phyloP scores from a whole-genome alignment of 2,888 invertebrate species.

The Andrena marginata region DNA sequence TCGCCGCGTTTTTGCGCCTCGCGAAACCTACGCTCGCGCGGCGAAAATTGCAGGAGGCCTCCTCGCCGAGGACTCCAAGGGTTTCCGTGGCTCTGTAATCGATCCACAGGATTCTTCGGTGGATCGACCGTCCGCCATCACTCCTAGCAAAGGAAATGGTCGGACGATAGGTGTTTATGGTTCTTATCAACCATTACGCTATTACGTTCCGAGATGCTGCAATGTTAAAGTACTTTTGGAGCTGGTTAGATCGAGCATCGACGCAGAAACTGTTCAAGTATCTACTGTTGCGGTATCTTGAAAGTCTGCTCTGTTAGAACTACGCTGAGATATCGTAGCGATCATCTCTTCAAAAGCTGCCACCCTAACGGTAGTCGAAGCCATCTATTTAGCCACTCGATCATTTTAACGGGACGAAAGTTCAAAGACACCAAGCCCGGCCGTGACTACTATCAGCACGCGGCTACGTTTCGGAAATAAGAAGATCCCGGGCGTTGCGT shows the following conservation, averaged over 20 bases:
- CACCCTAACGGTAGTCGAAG: conserved; percentile 1
- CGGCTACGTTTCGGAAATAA: conserved; percentile 4
- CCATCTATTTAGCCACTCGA: background rate
- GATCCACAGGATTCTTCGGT: conserved; percentile 1
- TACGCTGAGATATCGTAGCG: too few species aligned
- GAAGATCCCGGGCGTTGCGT: conserved; percentile 24
- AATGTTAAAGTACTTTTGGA: too few species aligned
- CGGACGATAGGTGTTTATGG: conserved; percentile 22
- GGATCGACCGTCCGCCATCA: background rate
- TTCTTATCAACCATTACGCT: background rate
- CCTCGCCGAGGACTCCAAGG: background rate
- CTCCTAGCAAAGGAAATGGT: conserved; percentile 30
- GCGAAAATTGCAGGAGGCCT: conserved; percentile 29
- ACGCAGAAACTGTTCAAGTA: too few species aligned
- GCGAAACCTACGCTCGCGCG: conserved; percentile 49
- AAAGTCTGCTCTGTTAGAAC: too few species aligned
- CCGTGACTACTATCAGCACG: background rate
- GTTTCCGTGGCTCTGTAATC: conserved; percentile 30
- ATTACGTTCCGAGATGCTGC: too few species aligned
- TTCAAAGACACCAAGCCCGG: conserved; percentile 24
- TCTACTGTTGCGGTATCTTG: too few species aligned
- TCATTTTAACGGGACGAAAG: conserved; percentile 26
- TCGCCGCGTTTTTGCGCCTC: conserved; percentile 35
- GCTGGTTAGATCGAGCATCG: too few species aligned
- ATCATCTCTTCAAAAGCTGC: background rate